phyloP scores from a whole-genome alignment of 2,888 invertebrate species.

The Erpobdella octoculata region DNA sequence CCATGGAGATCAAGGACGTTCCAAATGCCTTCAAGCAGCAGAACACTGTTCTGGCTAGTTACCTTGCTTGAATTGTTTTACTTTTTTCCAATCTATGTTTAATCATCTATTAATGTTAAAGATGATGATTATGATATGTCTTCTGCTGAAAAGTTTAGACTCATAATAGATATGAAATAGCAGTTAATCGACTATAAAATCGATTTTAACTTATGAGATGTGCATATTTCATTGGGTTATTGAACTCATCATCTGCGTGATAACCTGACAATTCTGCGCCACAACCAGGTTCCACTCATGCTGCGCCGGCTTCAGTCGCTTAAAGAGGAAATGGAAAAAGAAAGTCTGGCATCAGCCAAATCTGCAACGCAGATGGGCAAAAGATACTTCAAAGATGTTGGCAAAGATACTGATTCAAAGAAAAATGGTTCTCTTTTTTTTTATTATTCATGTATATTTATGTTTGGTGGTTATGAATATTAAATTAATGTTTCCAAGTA shows the following conservation, averaged over 20 bases:
- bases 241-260: no score
- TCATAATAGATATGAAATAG: no score
- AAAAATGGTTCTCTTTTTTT: background rate
- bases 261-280: no score
- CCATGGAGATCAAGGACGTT: constrained; percentile 92
- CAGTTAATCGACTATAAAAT: no score
- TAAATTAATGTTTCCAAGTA: no score
- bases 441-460: background rate
- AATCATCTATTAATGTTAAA: no score
- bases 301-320: constrained; percentile 22
- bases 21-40: constrained; percentile 80
- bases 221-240: no score
- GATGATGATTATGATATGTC: constrained; percentile 4
- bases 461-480: no score
- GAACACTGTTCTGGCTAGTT: constrained; percentile 66
- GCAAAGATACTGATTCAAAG: background rate
- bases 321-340: constrained; percentile 16
- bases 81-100: background rate
- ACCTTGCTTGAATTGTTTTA: no score
- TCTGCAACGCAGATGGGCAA: background rate
- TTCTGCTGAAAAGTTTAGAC: no score
- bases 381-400: constrained; percentile 27
- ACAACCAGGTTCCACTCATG: constrained; percentile 15
- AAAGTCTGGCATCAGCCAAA: background rate
- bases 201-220: no score